Evolutionary conservation across 2,888 invertebrate species (phyloP).

Genomic region (Acrobasis suavella): DNA sequence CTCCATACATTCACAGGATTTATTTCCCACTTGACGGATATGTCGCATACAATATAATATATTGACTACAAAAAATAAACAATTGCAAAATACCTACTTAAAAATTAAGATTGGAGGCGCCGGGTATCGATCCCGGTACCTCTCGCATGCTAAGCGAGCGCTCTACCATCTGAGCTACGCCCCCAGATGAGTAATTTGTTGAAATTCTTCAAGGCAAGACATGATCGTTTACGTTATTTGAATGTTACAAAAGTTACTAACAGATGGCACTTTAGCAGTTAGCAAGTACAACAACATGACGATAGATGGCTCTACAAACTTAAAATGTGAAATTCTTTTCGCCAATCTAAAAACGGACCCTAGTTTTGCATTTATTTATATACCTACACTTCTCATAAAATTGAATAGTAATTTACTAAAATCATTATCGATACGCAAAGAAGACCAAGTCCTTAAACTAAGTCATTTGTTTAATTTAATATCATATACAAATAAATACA

Average conservation of each 20-base stretch:
- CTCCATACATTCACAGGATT: no score
- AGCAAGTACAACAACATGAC: not conserved
- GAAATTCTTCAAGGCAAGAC: not conserved
- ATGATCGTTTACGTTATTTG: not conserved
- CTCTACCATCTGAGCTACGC: constrained; percentile 83
- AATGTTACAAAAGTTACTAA: not conserved
- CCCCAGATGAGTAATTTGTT: constrained; percentile 44
- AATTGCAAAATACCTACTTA: not conserved
- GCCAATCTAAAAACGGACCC: no score
- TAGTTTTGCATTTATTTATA: no score
- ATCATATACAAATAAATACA: no score
- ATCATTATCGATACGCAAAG: no score
- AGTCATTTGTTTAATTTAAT: no score
- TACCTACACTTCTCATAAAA: no score
- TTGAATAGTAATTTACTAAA: no score
- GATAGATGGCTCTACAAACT: not conserved
- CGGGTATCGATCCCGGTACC: constrained; percentile 82
- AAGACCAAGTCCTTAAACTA: no score
- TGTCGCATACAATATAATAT: constrained; percentile 3
- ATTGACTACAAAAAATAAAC: constrained; percentile 23
- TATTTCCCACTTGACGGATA: no score
- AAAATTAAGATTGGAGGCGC: constrained; percentile 65
- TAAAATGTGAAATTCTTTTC: no score
- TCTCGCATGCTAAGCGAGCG: constrained; percentile 83
- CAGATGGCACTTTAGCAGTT: constrained; percentile 5